Evolutionary conservation across 2,888 invertebrate species (phyloP).

Genomic region (Stratiomys singularior): DNA sequence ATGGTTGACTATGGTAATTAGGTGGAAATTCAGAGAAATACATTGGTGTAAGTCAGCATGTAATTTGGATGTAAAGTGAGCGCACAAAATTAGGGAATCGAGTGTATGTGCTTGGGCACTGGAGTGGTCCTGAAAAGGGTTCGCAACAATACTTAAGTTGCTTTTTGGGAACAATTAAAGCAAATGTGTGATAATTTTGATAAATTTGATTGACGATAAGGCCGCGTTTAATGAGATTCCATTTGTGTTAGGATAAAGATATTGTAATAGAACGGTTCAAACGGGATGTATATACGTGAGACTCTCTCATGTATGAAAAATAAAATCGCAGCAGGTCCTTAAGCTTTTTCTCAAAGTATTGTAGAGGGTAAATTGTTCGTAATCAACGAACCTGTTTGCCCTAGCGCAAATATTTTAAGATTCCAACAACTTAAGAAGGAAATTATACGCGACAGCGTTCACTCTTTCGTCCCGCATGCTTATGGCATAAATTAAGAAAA

Average conservation of each 20-base stretch:
- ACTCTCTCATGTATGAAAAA: too few species aligned
- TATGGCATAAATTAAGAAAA: conserved; percentile 49
- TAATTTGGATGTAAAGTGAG: conserved; percentile 9
- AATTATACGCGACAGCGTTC: conserved; percentile 42
- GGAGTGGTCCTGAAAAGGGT: conserved; percentile 44
- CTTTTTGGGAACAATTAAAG: conserved; percentile 48
- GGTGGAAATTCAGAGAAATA: conserved; percentile 36
- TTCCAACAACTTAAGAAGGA: conserved; percentile 13
- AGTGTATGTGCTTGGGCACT: too few species aligned
- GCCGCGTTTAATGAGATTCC: not conserved
- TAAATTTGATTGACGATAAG: conserved; percentile 49
- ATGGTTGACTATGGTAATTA: conserved; percentile 31
- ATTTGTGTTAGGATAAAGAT: not conserved
- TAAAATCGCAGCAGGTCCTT: too few species aligned
- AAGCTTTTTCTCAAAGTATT: too few species aligned
- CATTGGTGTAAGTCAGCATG: conserved; percentile 25
- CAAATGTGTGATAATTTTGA: conserved; percentile 52
- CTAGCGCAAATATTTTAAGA: not conserved
- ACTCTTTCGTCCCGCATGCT: not conserved
- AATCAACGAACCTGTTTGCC: not conserved
- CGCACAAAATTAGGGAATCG: not conserved
- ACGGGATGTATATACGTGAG: too few species aligned
- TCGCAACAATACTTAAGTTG: conserved; percentile 47
- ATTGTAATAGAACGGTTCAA: not conserved
- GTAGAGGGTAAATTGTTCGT: too few species aligned